phyloP scores from a whole-genome alignment of 2,888 invertebrate genomes.

The Iphiclides podalirius region DNA sequence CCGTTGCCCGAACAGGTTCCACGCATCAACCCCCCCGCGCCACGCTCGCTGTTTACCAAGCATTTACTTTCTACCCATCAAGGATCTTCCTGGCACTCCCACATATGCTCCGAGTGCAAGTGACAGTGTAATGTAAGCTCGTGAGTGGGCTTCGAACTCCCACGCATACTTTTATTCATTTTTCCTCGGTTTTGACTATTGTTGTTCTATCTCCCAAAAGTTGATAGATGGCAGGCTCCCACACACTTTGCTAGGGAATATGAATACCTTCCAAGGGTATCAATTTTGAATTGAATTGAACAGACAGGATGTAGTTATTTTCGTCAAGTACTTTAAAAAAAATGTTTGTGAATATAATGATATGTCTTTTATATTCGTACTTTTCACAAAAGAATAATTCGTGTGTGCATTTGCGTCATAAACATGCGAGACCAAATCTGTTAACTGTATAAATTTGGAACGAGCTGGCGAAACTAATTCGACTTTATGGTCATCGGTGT shows the following conservation, averaged over 20 bases:
- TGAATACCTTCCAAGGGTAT: no score
- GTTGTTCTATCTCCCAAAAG: not conserved
- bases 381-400: constrained; percentile 3
- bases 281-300: no score
- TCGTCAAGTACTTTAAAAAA: no score
- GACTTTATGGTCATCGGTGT: constrained; percentile 53
- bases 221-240: no score
- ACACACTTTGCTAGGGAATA: no score
- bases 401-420: constrained; percentile 42
- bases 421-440: constrained; percentile 39
- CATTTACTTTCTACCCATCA: constrained; percentile 78
- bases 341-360: no score
- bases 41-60: constrained; percentile 51
- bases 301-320: no score
- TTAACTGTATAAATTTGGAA: constrained; percentile 53
- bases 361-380: no score
- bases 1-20: constrained; percentile 76
- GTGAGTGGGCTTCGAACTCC: not conserved
- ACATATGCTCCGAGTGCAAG: constrained; percentile 31
- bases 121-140: constrained; percentile 16
- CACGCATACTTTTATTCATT: constrained; percentile 4
- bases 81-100: constrained; percentile 61
- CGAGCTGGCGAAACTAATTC: constrained; percentile 40
- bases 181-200: not conserved
- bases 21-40: constrained; percentile 42